Percentiles rank a stretch among this genome's conserved stretches.
Conservation (phyloP, 2,888 invertebrate genomes). For the Theretra japonica region DNA sequence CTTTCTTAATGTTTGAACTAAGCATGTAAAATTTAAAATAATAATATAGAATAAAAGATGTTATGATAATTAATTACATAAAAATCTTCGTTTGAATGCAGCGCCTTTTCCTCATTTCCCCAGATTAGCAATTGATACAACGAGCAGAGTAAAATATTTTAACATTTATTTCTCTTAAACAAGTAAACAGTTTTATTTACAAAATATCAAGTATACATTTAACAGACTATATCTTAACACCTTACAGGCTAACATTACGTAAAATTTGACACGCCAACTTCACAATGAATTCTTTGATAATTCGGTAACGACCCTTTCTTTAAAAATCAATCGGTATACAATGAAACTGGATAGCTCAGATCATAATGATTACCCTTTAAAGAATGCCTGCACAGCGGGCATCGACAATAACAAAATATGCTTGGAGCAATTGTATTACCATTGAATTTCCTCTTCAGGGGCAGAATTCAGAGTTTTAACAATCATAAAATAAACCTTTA, state of each 20-base stretch:
- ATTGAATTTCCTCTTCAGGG: neutral
- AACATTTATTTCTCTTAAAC: conserved; percentile 57
- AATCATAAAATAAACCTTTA: conserved; percentile 32
- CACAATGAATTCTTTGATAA: conserved; percentile 41
- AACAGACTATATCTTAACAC: conserved; percentile 44
- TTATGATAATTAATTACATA: conserved; percentile 85
- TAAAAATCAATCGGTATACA: neutral
- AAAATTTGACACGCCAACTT: conserved; percentile 48
- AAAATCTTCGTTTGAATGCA: conserved; percentile 62
- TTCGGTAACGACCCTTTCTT: conserved; percentile 21
- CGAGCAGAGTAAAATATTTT: conserved; percentile 46
- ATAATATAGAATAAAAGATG: conserved; percentile 85
- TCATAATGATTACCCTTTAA: neutral
- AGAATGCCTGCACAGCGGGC: neutral
- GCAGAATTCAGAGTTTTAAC: conserved; percentile 12
- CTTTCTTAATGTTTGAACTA: conserved; percentile 84
- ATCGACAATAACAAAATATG: neutral
- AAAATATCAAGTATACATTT: conserved; percentile 54
- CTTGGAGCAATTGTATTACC: neutral
- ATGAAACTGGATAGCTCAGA: neutral
- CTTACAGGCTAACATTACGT: conserved; percentile 44
- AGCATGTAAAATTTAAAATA: conserved; percentile 85
- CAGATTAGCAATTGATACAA: conserved; percentile 36
- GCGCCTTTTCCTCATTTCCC: conserved; percentile 59
- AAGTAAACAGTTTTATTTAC: conserved; percentile 56